phyloP scores from a whole-genome alignment of 2,888 invertebrate genomes.

The Bellardia pandia region DNA sequence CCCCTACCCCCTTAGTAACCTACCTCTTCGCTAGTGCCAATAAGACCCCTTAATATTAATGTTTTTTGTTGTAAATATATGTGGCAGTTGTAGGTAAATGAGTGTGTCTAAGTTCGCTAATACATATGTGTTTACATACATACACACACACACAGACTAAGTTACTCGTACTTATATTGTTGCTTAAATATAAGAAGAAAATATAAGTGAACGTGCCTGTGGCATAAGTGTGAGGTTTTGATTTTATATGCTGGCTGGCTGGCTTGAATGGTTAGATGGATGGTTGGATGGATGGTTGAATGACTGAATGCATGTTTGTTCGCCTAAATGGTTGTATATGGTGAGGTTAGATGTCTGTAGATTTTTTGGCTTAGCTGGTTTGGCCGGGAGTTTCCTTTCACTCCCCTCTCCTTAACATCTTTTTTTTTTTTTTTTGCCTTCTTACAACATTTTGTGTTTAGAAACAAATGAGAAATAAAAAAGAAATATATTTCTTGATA shows the following conservation, averaged over 20 bases:
- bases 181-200: slow-evolving; percentile 62
- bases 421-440: no score
- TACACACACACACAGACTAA: slow-evolving; percentile 3
- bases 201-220: slow-evolving; percentile 71
- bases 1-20: not conserved
- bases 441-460: no score
- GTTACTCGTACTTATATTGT: not conserved
- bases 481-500: not conserved
- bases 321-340: not conserved
- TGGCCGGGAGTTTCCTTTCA: not conserved
- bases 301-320: slow-evolving; percentile 24
- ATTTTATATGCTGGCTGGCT: slow-evolving; percentile 60
- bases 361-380: slow-evolving; percentile 27
- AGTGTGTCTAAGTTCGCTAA: slow-evolving; percentile 42
- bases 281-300: slow-evolving; percentile 40
- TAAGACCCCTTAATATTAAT: slow-evolving; percentile 53
- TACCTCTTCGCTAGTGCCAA: slow-evolving; percentile 9
- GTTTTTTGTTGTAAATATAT: slow-evolving; percentile 47
- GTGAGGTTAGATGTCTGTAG: slow-evolving; percentile 32
- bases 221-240: slow-evolving; percentile 63
- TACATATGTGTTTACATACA: slow-evolving; percentile 32
- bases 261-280: slow-evolving; percentile 23
- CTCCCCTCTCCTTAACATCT: no score
- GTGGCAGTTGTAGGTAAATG: slow-evolving; percentile 25
- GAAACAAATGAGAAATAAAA: not conserved